These are phyloP conservation scores for Drosophila maculinotata DNA, from an alignment of 2,888 invertebrate species.

Conservation along the genomic window DNA sequence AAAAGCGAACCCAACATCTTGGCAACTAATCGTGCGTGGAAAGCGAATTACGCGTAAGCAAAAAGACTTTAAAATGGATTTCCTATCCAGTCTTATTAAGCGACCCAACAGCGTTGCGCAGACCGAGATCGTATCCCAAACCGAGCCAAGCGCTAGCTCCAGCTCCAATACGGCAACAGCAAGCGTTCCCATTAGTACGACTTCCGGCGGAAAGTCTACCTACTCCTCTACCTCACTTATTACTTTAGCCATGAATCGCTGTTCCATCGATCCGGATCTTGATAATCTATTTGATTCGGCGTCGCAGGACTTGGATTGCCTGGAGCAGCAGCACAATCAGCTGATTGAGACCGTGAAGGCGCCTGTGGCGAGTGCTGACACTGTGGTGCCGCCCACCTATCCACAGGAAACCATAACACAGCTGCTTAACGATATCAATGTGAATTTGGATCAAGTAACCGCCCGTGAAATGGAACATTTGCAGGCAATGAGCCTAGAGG, in stretches of 20 bases:
- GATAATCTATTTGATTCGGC: slow-evolving; percentile 55
- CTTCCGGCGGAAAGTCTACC: neutral
- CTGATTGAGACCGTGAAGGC: slow-evolving; percentile 31
- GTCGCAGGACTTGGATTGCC: slow-evolving; percentile 39
- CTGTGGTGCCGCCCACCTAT: neutral
- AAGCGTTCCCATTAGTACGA: neutral
- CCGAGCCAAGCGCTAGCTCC: neutral
- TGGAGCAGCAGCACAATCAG: slow-evolving; percentile 47
- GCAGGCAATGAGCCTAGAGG: slow-evolving; percentile 70
- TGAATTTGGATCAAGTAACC: slow-evolving; percentile 77
- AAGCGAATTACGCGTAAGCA: slow-evolving; percentile 32
- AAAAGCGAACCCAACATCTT: slow-evolving; percentile 19
- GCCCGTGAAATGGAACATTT: slow-evolving; percentile 74
- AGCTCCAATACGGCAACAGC: slow-evolving; percentile 15
- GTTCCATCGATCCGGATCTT: slow-evolving; percentile 41
- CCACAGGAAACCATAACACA: slow-evolving; percentile 68
- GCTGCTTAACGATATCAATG: slow-evolving; percentile 78
- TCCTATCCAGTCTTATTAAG: slow-evolving; percentile 83
- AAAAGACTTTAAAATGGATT: slow-evolving; percentile 76
- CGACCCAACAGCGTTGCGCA: slow-evolving; percentile 78
- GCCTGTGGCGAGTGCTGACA: neutral
- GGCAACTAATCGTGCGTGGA: slow-evolving; percentile 75
- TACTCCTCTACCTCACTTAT: slow-evolving; percentile 12
- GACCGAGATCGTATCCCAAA: neutral
- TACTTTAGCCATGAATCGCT: slow-evolving; percentile 44